Conservation (phyloP, 2,113 vertebrate species). For the Pyxicephalus adspersus region DNA sequence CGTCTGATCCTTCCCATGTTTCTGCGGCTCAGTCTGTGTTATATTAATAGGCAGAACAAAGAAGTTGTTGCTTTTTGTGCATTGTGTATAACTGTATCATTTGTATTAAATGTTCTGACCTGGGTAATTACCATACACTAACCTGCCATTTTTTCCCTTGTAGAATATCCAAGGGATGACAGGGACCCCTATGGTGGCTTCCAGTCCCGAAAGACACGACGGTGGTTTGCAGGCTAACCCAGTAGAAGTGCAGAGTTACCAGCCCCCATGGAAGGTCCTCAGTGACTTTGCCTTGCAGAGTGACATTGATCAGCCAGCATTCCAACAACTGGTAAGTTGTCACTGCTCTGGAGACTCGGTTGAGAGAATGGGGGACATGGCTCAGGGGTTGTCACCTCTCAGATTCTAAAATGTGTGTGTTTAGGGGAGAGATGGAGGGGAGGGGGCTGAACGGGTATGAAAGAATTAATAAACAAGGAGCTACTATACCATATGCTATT, state of each 20-base stretch:
- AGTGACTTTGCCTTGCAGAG: constrained; percentile 99
- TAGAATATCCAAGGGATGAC: constrained; percentile 99
- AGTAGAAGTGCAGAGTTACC: constrained; percentile 98
- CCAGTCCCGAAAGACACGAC: constrained; percentile 97
- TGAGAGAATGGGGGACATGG: not conserved
- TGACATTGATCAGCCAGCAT: constrained; percentile 98
- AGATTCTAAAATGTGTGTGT: no score
- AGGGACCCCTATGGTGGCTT: constrained; percentile 97
- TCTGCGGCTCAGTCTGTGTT: not conserved
- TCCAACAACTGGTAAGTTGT: constrained; percentile 96
- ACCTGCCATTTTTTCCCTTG: constrained; percentile 30
- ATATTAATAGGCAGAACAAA: not conserved
- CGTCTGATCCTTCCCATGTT: no score
- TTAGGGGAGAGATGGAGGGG: no score
- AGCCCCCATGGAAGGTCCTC: constrained; percentile 98
- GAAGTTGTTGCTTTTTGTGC: not conserved
- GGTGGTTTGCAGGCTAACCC: constrained; percentile 95
- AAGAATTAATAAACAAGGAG: no score
- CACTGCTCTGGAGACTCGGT: not conserved
- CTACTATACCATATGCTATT: no score
- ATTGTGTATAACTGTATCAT: no score
- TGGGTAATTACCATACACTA: not conserved
- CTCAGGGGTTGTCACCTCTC: not conserved
- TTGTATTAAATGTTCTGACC: not conserved
- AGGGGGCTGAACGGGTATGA: no score